Evolutionary conservation across 2,888 invertebrate genomes (phyloP), one percentile per base, ranked within the genome.

Genomic region (Ypsolopha scabrella): DNA sequence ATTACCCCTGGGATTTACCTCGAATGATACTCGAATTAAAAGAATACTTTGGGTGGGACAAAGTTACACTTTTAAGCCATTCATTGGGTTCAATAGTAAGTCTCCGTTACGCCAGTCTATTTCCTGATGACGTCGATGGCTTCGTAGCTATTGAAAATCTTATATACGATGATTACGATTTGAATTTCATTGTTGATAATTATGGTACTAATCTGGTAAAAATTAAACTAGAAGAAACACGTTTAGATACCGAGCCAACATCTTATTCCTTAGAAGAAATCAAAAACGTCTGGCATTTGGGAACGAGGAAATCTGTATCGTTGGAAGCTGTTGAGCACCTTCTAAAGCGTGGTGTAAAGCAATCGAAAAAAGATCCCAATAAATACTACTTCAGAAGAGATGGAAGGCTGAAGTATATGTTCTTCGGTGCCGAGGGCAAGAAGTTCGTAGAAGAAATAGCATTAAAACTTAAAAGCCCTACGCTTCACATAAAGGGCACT

Each of bases 1-100:
- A 86, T 58, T 75, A 72, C 87, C 39, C 74, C 70, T 60, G 85
- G 85, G 81, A 83, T 47, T 57, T 75, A 9, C 73, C 75, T 13
- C 65, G 75, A 50, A 51, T 88, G 38, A 67, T 94, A 10, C 73
- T 88, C 38, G 76, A 87, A 47, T 59, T 93, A 48, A 87, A 89
- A 62, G 82, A 90, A 13, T 85, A 92, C 62, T 92, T 90, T 60
- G 87, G 89, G 58, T 93, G 93, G 93, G 81, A 90, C 7, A 90
- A 90, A 70, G 78, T 93, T 0, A 90, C 92, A 2, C 65, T 94
- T 41, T 59, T 94, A 51, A 89, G 88, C 0, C 93, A 93, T 66
- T 93, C 93, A 0, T 87, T 92, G 88, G 91, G 92, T 24, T 89
- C 89, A 0, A 87, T 90, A 35, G 83, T 88, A 7, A 80, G 82